phyloP scores from a whole-genome alignment of 2,113 vertebrate species.

The Urocynchramus pylzowi region DNA sequence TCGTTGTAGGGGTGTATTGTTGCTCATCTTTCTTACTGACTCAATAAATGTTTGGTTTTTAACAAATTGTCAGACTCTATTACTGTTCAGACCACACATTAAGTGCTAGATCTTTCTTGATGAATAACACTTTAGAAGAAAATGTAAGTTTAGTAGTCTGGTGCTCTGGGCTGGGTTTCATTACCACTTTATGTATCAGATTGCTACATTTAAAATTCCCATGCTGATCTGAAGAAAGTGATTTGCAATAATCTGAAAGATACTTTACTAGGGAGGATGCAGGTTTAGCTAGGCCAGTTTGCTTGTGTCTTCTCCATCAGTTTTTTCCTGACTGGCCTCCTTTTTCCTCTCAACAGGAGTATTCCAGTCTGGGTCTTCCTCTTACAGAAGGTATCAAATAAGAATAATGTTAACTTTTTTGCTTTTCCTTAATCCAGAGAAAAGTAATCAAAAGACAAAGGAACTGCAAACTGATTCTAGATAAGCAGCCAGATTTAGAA shows the following conservation, averaged over 20 bases:
- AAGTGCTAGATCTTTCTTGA: not conserved
- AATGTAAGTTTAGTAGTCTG: not conserved
- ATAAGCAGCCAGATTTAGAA: not conserved
- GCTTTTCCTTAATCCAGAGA: not conserved
- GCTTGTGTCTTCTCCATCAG: not conserved
- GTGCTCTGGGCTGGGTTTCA: not conserved
- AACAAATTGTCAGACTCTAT: not conserved
- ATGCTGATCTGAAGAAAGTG: not conserved
- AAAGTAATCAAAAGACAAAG: not conserved
- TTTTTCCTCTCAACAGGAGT: not conserved
- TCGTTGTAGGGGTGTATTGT: accelerated
- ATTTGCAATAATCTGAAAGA: not conserved
- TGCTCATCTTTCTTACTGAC: not conserved
- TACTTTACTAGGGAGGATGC: not conserved
- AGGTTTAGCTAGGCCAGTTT: not conserved
- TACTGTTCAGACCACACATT: not conserved
- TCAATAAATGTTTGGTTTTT: not conserved
- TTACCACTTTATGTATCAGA: not conserved
- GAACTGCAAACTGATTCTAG: not conserved
- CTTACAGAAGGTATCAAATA: not conserved
- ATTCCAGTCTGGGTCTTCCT: not conserved
- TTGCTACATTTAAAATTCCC: not conserved
- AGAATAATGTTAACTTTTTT: not conserved
- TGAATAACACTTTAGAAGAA: not conserved
- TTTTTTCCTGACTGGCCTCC: not conserved